These are phyloP conservation scores for Coranthus polyacanthus DNA, from an alignment of 2,797 vertebrate genomes.

Conservation along the genomic window DNA sequence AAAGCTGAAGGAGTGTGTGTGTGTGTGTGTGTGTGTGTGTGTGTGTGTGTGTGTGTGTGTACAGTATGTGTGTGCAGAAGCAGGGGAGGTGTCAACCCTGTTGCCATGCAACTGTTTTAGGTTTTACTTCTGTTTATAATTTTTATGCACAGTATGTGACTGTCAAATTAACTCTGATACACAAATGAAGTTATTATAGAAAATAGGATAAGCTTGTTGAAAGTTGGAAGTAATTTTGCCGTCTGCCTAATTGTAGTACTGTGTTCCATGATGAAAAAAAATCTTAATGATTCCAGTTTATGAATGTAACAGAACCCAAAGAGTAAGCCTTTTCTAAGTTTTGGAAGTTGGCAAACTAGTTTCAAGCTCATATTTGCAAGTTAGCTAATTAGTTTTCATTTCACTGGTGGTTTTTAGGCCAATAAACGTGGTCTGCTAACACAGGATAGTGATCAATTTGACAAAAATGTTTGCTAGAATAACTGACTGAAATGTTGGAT, in stretches of 20 bases:
- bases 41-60: constrained; percentile 1
- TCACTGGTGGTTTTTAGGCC: no score
- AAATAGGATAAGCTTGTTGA: background rate
- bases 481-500: no score
- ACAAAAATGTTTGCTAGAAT: no score
- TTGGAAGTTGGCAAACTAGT: no score
- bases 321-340: no score
- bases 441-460: no score
- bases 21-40: background rate
- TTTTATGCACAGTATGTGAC: background rate
- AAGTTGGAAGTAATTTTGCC: background rate
- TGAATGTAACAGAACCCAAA: no score
- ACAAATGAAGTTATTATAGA: background rate
- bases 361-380: no score
- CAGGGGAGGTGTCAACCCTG: background rate
- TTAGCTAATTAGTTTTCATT: no score
- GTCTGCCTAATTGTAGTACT: background rate
- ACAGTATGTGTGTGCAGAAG: no score
- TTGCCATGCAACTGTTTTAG: constrained; percentile 11
- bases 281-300: no score
- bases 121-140: background rate
- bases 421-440: no score
- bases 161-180: background rate
- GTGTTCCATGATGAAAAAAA: background rate
- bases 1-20: background rate